phyloP scores from a whole-genome alignment of 2,113 vertebrate genomes.

The Ifrita kowaldi region DNA sequence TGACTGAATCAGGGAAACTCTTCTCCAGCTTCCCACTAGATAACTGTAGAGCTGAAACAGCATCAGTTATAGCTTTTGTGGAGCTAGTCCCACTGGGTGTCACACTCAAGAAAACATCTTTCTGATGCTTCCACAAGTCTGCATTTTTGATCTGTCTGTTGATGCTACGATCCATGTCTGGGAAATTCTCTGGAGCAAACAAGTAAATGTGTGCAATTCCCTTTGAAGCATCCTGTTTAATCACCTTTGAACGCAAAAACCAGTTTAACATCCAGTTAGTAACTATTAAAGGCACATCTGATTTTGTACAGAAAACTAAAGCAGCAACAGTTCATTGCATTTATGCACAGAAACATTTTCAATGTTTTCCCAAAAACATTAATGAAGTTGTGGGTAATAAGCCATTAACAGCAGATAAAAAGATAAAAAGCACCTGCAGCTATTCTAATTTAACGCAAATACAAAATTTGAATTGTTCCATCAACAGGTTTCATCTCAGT shows the following conservation, averaged over 20 bases:
- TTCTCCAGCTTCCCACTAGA: slow-evolving; percentile 25
- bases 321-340: not conserved
- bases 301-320: not conserved
- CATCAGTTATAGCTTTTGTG: not conserved
- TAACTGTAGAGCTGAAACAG: not conserved
- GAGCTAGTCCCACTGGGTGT: slow-evolving; percentile 1
- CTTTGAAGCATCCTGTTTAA: slow-evolving; percentile 74
- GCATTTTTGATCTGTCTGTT: slow-evolving; percentile 82
- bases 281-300: not conserved
- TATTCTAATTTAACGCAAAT: not conserved
- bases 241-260: slow-evolving; percentile 74
- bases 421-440: not conserved
- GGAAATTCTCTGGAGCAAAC: slow-evolving; percentile 76
- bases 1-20: not conserved
- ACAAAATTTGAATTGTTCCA: not conserved
- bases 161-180: slow-evolving; percentile 75
- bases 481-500: not conserved
- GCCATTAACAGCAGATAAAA: not conserved
- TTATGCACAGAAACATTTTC: not conserved
- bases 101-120: slow-evolving; percentile 86
- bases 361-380: not conserved
- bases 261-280: not conserved
- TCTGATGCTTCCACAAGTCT: slow-evolving; percentile 84
- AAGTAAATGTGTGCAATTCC: slow-evolving; percentile 79
- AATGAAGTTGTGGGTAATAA: not conserved